These are phyloP conservation scores for Mythimna loreyi DNA, from an alignment of 2,888 invertebrate genomes.

Conservation along the genomic window DNA sequence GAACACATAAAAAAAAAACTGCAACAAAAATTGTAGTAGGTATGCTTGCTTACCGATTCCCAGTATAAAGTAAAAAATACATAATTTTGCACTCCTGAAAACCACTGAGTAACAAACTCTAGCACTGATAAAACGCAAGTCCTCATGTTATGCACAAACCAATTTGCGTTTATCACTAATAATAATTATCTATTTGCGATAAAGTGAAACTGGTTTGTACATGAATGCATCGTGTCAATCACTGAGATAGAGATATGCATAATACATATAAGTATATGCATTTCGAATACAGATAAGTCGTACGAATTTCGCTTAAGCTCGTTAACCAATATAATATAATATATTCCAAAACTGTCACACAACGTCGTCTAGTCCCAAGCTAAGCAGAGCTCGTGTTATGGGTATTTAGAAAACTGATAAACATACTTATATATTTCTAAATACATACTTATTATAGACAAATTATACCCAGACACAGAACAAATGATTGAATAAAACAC, in stretches of 20 bases:
- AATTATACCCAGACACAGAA: too few species aligned
- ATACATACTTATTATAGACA: too few species aligned
- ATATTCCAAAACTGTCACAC: too few species aligned
- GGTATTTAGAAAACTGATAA: too few species aligned
- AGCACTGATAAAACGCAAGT: neutral
- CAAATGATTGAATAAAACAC: too few species aligned
- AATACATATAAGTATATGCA: too few species aligned
- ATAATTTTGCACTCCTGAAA: conserved; percentile 4
- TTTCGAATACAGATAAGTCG: neutral
- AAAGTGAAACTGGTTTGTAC: conserved; percentile 22
- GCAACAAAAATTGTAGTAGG: neutral
- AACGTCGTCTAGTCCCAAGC: too few species aligned
- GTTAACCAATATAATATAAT: too few species aligned
- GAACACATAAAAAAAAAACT: neutral
- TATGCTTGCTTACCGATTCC: conserved; percentile 11
- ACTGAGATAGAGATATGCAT: conserved; percentile 8
- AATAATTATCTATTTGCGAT: conserved; percentile 27
- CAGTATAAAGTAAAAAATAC: neutral
- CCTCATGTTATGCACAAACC: too few species aligned
- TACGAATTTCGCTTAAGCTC: neutral
- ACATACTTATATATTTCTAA: too few species aligned
- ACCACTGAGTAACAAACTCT: neutral
- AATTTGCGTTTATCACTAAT: too few species aligned
- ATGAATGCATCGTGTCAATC: conserved; percentile 6
- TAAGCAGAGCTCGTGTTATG: too few species aligned